A percentile compares a stretch with the other conserved stretches of the same genome.
Evolutionary conservation across 2,888 invertebrate genomes (phyloP).

Genomic region (Lypha dubia): DNA sequence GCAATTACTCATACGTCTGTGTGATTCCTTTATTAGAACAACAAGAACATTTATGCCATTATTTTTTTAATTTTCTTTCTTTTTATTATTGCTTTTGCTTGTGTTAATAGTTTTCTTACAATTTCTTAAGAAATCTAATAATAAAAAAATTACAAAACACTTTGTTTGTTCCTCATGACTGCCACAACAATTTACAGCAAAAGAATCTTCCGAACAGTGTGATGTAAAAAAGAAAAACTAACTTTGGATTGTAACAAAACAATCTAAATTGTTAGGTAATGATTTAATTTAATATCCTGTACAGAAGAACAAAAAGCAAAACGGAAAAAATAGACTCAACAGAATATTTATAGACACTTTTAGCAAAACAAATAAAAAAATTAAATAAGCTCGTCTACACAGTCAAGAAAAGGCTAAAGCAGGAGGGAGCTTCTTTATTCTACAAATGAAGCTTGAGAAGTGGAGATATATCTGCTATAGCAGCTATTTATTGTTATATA

Average conservation of each 20-base stretch:
- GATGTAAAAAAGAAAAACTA: neutral
- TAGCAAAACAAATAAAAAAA: constrained; percentile 14
- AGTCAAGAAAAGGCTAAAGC: neutral
- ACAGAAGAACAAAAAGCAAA: too few relatives aligned
- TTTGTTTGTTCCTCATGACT: neutral
- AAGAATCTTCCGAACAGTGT: constrained; percentile 14
- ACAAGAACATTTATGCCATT: constrained; percentile 19
- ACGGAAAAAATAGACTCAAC: neutral
- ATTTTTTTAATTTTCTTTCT: constrained; percentile 1
- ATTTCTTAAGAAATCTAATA: constrained; percentile 43
- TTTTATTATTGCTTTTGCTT: neutral
- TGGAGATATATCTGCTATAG: neutral
- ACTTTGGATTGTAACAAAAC: constrained; percentile 38
- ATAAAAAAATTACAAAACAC: constrained; percentile 27
- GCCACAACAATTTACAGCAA: neutral
- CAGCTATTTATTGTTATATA: constrained; percentile 25
- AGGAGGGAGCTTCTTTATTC: neutral
- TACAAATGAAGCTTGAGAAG: neutral
- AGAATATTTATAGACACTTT: constrained; percentile 65
- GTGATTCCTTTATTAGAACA: neutral
- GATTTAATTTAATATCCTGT: constrained; percentile 69
- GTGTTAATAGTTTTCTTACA: constrained; percentile 43
- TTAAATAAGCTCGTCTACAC: neutral
- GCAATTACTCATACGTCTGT: constrained; percentile 10
- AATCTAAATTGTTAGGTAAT: constrained; percentile 65